Conservation (phyloP, 2,888 invertebrate genomes). For the Altica lythri region DNA sequence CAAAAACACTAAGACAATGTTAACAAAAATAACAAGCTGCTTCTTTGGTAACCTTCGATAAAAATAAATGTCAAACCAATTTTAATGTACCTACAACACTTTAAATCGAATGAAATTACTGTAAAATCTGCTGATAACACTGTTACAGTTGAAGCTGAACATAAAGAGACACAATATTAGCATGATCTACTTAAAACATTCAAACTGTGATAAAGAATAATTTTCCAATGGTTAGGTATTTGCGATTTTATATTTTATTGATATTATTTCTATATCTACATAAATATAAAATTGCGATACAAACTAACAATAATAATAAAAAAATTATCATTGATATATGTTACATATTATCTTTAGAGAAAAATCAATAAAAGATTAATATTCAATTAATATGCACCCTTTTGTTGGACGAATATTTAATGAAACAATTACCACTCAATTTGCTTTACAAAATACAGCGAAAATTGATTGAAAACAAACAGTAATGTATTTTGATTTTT, state of each 20-base stretch:
- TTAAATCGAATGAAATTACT: constrained; percentile 31
- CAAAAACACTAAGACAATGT: constrained; percentile 5
- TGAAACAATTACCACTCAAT: constrained; percentile 14
- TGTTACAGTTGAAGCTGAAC: constrained; percentile 31
- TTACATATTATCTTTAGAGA: not conserved
- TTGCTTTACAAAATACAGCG: constrained; percentile 16
- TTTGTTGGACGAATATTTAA: constrained; percentile 5
- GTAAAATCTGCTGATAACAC: constrained; percentile 28
- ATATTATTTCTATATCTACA: too few species aligned
- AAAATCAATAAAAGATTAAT: constrained; percentile 10
- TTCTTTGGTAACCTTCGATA: constrained; percentile 20
- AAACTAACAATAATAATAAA: too few species aligned
- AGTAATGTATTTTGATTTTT: constrained; percentile 9
- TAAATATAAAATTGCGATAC: too few species aligned
- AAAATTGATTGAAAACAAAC: constrained; percentile 18
- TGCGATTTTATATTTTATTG: too few species aligned
- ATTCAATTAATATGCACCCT: constrained; percentile 11
- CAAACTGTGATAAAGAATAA: too few species aligned
- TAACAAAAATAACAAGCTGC: constrained; percentile 13
- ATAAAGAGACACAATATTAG: constrained; percentile 31
- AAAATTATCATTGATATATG: too few species aligned
- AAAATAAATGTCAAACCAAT: constrained; percentile 29
- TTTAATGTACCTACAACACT: constrained; percentile 33
- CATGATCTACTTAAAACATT: too few species aligned
- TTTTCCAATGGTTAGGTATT: too few species aligned